phyloP scores from a whole-genome alignment of 2,113 vertebrate species.

The Psammodynastes pulverulentus region DNA sequence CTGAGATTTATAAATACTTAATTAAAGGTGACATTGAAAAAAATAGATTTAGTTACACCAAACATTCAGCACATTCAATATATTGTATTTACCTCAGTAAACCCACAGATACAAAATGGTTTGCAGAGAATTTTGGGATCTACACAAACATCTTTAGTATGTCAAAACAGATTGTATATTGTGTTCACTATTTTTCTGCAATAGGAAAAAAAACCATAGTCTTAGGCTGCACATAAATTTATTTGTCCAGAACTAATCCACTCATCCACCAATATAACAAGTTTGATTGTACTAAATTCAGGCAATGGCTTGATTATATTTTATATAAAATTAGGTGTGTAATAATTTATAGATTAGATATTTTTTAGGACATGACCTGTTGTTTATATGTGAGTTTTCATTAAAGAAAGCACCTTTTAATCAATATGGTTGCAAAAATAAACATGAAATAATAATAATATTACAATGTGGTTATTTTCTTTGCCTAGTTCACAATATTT shows the following conservation, averaged over 20 bases:
- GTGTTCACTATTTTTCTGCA: background rate
- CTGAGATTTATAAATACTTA: background rate
- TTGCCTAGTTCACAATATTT: background rate
- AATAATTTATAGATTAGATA: background rate
- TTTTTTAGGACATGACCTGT: background rate
- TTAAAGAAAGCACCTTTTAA: background rate
- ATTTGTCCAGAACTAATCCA: background rate
- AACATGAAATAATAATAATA: background rate
- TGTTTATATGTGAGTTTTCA: background rate
- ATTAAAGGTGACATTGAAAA: background rate
- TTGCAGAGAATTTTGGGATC: background rate
- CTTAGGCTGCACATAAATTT: background rate
- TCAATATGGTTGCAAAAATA: background rate
- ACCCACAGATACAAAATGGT: background rate
- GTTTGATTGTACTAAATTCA: background rate
- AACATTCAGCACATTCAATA: background rate
- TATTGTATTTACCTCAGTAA: background rate
- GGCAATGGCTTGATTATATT: background rate
- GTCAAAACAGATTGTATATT: background rate
- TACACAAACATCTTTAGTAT: background rate
- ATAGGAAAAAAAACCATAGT: background rate
- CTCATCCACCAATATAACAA: background rate
- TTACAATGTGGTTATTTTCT: background rate
- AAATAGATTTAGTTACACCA: background rate
- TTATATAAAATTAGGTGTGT: background rate